Evolutionary conservation across 1,140 invertebrate species (phyloP).

Genomic region (Elysia chlorotica): DNA sequence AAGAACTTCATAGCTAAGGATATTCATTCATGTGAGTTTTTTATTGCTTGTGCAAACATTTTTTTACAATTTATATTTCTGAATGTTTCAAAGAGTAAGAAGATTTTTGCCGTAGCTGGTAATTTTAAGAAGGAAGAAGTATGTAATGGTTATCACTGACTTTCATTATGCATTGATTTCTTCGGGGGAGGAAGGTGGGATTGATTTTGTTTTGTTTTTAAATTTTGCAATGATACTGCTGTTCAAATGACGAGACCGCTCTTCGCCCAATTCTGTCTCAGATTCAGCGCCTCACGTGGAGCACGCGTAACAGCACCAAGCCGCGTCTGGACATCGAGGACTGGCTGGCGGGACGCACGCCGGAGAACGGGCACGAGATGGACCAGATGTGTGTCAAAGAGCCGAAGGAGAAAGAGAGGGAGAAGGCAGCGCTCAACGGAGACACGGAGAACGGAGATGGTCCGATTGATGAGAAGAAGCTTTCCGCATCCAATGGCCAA

Average conservation of each 20-base stretch:
- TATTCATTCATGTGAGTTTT: too few species aligned
- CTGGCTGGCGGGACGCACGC: not conserved
- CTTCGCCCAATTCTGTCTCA: constrained; percentile 23
- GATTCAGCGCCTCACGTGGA: constrained; percentile 63
- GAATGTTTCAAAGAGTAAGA: too few species aligned
- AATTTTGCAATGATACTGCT: not conserved
- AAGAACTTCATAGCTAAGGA: too few species aligned
- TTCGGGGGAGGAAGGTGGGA: too few species aligned
- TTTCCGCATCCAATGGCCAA: too few species aligned
- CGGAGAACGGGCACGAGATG: not conserved
- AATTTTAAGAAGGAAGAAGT: too few species aligned
- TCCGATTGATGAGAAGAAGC: too few species aligned
- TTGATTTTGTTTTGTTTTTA: not conserved
- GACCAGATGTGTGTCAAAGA: not conserved
- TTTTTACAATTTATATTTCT: too few species aligned
- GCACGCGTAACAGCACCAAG: constrained; percentile 56
- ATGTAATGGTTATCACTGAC: too few species aligned
- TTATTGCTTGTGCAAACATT: too few species aligned
- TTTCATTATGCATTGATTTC: too few species aligned
- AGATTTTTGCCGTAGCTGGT: not conserved
- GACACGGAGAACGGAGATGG: not conserved
- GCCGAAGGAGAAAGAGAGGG: not conserved
- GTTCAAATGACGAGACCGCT: not conserved
- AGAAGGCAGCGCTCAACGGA: not conserved
- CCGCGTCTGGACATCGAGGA: constrained; percentile 55